phyloP scores from a whole-genome alignment of 2,888 invertebrate genomes.

The Drosophila paramelanica region DNA sequence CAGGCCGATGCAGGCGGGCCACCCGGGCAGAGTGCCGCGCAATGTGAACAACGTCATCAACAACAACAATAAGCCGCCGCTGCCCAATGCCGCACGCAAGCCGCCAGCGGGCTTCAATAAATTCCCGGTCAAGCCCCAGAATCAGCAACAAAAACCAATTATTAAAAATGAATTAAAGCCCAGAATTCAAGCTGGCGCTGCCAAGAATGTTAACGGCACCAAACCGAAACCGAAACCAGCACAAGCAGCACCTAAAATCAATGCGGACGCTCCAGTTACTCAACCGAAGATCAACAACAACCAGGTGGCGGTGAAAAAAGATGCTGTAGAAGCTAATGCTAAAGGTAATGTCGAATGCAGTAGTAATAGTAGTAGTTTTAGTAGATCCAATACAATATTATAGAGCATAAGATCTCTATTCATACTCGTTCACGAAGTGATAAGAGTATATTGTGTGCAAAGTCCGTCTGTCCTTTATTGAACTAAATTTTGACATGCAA shows the following conservation, averaged over 20 bases:
- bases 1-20: slow-evolving; percentile 5
- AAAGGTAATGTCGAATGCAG: slow-evolving; percentile 24
- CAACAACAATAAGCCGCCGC: slow-evolving; percentile 5
- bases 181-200: slow-evolving; percentile 2
- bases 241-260: slow-evolving; percentile 13
- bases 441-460: too few relatives aligned
- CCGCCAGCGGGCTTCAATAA: not conserved
- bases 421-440: too few relatives aligned
- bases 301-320: slow-evolving; percentile 26
- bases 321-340: slow-evolving; percentile 5
- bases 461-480: too few relatives aligned
- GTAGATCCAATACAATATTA: too few relatives aligned
- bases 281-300: slow-evolving; percentile 22
- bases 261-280: slow-evolving; percentile 32
- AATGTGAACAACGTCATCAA: slow-evolving; percentile 9
- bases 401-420: too few relatives aligned
- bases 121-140: slow-evolving; percentile 19
- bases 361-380: too few relatives aligned
- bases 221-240: slow-evolving; percentile 36
- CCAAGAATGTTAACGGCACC: slow-evolving; percentile 30
- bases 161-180: slow-evolving; percentile 2
- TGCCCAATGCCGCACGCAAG: slow-evolving; percentile 18
- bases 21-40: slow-evolving; percentile 7
- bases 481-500: too few relatives aligned
- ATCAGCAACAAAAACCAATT: slow-evolving; percentile 23